A percentile compares a stretch with the other conserved stretches of the same genome.
Evolutionary conservation across 2,113 vertebrate genomes (phyloP).

Genomic region (Polypterus bichir): DNA sequence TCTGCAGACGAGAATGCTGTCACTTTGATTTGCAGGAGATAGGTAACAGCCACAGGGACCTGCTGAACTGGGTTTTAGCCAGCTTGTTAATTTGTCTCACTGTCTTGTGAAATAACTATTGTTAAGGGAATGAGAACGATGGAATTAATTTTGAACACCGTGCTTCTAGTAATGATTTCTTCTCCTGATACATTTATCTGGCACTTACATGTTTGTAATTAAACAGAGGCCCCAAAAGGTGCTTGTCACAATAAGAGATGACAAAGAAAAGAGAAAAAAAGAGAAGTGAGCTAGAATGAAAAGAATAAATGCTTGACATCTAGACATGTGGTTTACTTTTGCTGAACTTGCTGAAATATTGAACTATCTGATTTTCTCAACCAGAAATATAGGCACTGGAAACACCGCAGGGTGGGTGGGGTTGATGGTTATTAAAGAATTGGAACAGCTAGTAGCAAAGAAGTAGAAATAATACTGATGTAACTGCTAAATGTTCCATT

Average conservation of each 20-base stretch:
- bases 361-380: background rate
- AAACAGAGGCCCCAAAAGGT: background rate
- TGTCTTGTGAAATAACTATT: conserved; percentile 6
- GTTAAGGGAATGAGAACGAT: conserved; percentile 15
- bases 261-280: conserved; percentile 7
- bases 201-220: conserved; percentile 6
- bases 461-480: too few species aligned
- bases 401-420: too few species aligned
- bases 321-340: background rate
- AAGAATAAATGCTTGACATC: background rate
- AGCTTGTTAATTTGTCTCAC: conserved; percentile 14
- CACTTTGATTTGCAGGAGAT: conserved; percentile 9
- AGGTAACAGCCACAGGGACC: conserved; percentile 2
- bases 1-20: conserved; percentile 2
- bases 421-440: too few species aligned
- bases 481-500: too few species aligned
- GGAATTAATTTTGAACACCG: conserved; percentile 8
- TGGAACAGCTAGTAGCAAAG: too few species aligned
- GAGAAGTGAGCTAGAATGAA: background rate
- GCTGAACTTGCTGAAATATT: background rate
- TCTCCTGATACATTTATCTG: conserved; percentile 2
- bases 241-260: conserved; percentile 7
- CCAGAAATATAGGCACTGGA: background rate
- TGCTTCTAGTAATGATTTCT: conserved; percentile 6
- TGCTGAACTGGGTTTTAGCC: conserved; percentile 6